Base-by-base conservation (phyloP, 1,140 invertebrate species). In the Steinernema feltiae region DNA sequence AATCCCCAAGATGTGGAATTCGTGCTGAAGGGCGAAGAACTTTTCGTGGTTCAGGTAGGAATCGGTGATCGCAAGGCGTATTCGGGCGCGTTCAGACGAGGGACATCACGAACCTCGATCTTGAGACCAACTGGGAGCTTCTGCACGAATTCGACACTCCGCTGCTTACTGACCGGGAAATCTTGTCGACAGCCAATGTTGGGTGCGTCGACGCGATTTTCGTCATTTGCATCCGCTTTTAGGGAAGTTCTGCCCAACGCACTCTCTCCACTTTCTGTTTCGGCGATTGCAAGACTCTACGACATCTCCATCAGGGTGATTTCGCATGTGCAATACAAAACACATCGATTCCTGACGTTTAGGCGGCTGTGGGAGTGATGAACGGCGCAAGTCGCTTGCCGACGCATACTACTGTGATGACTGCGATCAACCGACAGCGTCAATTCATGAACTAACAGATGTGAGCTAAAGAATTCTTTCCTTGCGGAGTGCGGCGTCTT, bases 1-100 rank as follows among this genome's bases (percentile, higher is more conserved):
- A 87, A 88, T 7, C 88, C 90, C 0, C 88, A 92, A 80, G 92
- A 94, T 85, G 90, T 93, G 41, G 92, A 94, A 87, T 93, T 87
- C 84, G 87, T 87, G 0, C 73, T 88, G 12, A 69, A 70, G 24
- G 53, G 53, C 7, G 53, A 63, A 7, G 15, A 27, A 21, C 15
- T 63, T 3, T 63, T 17, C 53, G 12, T 63, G 15, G 53, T 63
- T 63, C 53, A 63, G 53, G 53, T 63, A n/a, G n/a, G 35, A 41
- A 41, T 7, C 18, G 24, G 53, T 27, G 15, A 15, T 63, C 24
- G 7, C 53, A 21, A 21, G 53, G 15, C 12, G 3, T 63, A 15
- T 27, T 63, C 3, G 7, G 2, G 53, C 2, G 24, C 53, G 53
- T 63, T 63, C 53, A 63, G 53, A 15, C 53, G 12, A 7, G 53